These are phyloP conservation scores for Epizoanthus rinbou DNA, from an alignment of 92 coral and sea anemone species.

Conservation along the genomic window DNA sequence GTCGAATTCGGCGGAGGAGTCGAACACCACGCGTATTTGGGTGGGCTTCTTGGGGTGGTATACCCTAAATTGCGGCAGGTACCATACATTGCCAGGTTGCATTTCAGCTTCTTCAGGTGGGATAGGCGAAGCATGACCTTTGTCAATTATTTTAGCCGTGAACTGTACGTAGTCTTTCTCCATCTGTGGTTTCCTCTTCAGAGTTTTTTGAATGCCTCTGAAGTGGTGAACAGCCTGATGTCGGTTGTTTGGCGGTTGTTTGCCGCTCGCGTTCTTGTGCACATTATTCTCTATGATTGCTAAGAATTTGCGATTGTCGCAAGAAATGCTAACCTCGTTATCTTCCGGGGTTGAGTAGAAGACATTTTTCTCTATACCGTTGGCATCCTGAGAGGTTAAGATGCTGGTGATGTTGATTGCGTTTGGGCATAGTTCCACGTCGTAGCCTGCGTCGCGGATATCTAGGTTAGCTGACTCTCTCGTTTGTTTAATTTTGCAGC, in stretches of 20 bases:
- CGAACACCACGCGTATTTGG: no score
- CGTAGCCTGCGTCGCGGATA: conserved; percentile 24
- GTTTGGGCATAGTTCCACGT: conserved; percentile 41
- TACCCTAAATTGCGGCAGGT: conserved; percentile 44
- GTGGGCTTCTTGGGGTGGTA: no score
- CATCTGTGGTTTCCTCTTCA: conserved; percentile 54
- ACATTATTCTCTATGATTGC: conserved; percentile 40
- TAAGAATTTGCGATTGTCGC: conserved; percentile 49
- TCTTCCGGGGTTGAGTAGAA: conserved; percentile 43
- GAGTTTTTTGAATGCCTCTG: conserved; percentile 40
- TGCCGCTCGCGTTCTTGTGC: conserved; percentile 45
- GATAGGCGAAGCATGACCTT: no score
- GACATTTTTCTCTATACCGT: conserved; percentile 17
- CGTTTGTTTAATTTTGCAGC: background rate
- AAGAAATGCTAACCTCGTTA: conserved; percentile 50
- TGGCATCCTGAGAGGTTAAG: background rate
- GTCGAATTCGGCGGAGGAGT: conserved; percentile 26
- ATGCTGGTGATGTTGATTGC: background rate
- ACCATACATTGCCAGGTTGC: conserved; percentile 12
- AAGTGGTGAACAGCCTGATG: conserved; percentile 49
- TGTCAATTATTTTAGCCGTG: conserved; percentile 42
- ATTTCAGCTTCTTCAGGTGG: conserved; percentile 29
- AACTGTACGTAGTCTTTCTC: conserved; percentile 56
- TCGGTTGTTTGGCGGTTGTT: conserved; percentile 57
- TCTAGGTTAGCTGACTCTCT: background rate